Evolutionary conservation across 2,113 vertebrate species (phyloP).

Genomic region (Dromiciops gliroides): DNA sequence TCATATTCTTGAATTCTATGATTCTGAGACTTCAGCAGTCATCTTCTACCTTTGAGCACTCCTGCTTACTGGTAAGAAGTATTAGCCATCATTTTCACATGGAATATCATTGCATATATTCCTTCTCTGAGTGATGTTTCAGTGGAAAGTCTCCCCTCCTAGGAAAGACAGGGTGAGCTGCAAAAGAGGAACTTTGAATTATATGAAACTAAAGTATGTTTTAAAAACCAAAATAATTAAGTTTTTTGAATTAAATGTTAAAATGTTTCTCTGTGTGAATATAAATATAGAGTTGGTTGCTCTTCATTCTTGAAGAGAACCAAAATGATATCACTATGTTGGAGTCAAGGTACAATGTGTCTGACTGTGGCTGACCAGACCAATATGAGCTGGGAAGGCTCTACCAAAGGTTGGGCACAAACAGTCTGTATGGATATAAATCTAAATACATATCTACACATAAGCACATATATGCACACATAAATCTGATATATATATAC

Average conservation of each 20-base stretch:
- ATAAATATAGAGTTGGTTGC: background rate
- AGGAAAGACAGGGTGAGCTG: background rate
- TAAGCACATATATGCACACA: background rate
- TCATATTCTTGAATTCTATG: background rate
- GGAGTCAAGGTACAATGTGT: background rate
- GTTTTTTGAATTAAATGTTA: background rate
- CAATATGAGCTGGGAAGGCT: background rate
- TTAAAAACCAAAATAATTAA: background rate
- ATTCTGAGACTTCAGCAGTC: conserved; percentile 10
- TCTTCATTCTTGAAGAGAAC: background rate
- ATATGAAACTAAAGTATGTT: background rate
- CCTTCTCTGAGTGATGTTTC: conserved; percentile 8
- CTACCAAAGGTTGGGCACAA: background rate
- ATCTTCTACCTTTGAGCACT: conserved; percentile 33
- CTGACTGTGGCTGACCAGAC: background rate
- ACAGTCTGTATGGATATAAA: background rate
- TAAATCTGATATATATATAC: background rate
- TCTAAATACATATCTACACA: fast-evolving
- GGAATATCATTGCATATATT: conserved; percentile 25
- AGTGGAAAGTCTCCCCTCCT: background rate
- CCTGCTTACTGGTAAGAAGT: conserved; percentile 34
- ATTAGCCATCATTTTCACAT: background rate
- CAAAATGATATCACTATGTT: background rate
- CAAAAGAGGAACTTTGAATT: background rate
- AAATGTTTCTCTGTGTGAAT: background rate